phyloP scores from a whole-genome alignment of 2,113 vertebrate species.

The Brachyhypopomus gauderio region DNA sequence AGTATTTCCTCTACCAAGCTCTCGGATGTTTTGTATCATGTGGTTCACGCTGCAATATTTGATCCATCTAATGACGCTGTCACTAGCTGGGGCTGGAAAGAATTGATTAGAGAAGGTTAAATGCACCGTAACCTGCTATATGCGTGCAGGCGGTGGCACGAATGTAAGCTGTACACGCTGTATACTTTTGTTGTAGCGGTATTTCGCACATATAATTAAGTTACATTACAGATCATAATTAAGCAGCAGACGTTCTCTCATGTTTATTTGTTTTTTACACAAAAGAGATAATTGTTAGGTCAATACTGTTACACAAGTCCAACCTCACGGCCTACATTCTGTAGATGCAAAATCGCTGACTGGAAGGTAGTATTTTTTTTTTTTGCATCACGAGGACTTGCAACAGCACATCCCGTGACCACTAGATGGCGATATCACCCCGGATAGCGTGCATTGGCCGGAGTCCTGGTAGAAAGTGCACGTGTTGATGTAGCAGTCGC shows the following conservation, averaged over 20 bases:
- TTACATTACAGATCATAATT: too few relatives aligned
- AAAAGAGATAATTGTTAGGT: background rate
- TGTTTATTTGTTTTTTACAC: background rate
- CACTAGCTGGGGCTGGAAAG: too few relatives aligned
- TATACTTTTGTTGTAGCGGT: too few relatives aligned
- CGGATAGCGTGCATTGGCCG: background rate
- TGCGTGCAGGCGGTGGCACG: too few relatives aligned
- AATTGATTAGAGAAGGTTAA: too few relatives aligned
- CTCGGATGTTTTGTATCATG: too few relatives aligned
- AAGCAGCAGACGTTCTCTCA: background rate
- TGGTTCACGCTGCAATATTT: too few relatives aligned
- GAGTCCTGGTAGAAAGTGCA: background rate
- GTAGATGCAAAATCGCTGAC: constrained; percentile 4
- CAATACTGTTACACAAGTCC: background rate
- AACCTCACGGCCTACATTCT: constrained; percentile 48
- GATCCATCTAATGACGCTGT: too few relatives aligned
- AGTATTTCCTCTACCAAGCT: constrained; percentile 15
- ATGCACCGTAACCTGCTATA: too few relatives aligned
- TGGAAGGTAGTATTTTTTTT: too few relatives aligned
- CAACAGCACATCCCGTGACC: constrained; percentile 8
- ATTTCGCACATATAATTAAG: too few relatives aligned
- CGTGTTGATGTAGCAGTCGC: background rate
- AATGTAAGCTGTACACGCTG: too few relatives aligned
- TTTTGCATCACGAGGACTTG: background rate
- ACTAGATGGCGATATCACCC: constrained; percentile 54